Conservation (phyloP, 2,797 vertebrate genomes). For the Philypnodon macrostomus region DNA sequence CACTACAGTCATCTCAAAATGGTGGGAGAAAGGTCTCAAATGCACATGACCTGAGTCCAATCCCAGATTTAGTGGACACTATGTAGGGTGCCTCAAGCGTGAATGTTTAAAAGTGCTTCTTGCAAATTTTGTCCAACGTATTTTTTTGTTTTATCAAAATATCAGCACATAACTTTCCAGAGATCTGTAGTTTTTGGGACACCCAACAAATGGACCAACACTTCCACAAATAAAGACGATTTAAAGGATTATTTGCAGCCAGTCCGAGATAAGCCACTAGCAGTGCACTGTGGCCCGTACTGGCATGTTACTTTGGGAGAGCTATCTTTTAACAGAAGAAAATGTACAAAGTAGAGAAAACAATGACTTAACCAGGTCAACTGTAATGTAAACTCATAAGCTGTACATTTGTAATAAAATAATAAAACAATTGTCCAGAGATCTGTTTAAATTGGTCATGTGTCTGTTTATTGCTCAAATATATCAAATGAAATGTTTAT, state of each 20-base stretch:
- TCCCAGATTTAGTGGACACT: slow-evolving; percentile 37
- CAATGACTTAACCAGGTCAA: slow-evolving; percentile 72
- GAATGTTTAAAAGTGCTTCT: slow-evolving; percentile 66
- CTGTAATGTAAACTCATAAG: slow-evolving; percentile 80
- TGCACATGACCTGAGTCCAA: slow-evolving; percentile 47
- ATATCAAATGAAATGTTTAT: no score
- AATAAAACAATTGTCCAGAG: slow-evolving; percentile 66
- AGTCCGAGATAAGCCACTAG: slow-evolving; percentile 38
- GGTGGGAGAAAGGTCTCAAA: slow-evolving; percentile 35
- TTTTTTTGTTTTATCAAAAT: slow-evolving; percentile 21
- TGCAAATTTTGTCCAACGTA: slow-evolving; percentile 30
- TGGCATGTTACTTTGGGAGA: slow-evolving; percentile 56
- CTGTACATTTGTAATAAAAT: slow-evolving; percentile 88
- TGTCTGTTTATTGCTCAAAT: background rate
- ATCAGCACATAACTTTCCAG: slow-evolving; percentile 29
- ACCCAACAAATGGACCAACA: slow-evolving; percentile 51
- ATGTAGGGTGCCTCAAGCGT: slow-evolving; percentile 49
- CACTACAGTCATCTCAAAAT: slow-evolving; percentile 67
- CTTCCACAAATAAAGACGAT: slow-evolving; percentile 38
- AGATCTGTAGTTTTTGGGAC: slow-evolving; percentile 28
- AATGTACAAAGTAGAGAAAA: slow-evolving; percentile 78
- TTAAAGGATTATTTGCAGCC: slow-evolving; percentile 25
- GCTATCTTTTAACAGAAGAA: slow-evolving; percentile 71
- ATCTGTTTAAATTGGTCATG: background rate
- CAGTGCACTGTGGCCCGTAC: slow-evolving; percentile 41